Percentiles rank a stretch among this genome's conserved stretches.
These are phyloP conservation scores for Astreopora myriophthalma DNA, from an alignment of 64 coral and sea anemone genomes.

Conservation along the genomic window DNA sequence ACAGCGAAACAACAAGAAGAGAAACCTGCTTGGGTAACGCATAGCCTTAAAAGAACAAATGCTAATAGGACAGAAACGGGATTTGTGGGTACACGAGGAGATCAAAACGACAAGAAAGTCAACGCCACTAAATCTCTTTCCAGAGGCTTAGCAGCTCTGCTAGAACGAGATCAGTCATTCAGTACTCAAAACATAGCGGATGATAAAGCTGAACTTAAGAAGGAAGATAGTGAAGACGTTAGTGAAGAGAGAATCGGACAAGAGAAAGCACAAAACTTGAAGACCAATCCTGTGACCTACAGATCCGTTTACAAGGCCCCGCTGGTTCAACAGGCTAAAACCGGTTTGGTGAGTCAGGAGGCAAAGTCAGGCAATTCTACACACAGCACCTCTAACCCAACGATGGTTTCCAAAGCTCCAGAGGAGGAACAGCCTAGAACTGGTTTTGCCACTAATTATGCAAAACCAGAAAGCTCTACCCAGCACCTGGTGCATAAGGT, in stretches of 20 bases:
- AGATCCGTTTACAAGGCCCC: background rate
- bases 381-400: background rate
- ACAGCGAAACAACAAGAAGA: background rate
- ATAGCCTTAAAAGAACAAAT: background rate
- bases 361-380: background rate
- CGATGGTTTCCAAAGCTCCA: background rate
- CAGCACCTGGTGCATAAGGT: background rate
- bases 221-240: background rate
- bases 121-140: slow-evolving; percentile 29
- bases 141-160: slow-evolving; percentile 45
- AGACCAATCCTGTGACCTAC: background rate
- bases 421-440: slow-evolving; percentile 1
- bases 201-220: background rate
- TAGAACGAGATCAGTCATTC: slow-evolving; percentile 16
- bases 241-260: background rate
- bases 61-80: background rate
- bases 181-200: background rate
- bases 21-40: slow-evolving; percentile 6
- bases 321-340: background rate
- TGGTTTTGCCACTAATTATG: background rate
- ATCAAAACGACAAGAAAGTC: background rate
- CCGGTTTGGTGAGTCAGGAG: background rate
- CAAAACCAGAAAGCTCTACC: background rate
- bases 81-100: background rate
- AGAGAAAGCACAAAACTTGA: background rate